A percentile compares a stretch with the other conserved stretches of the same genome.
These are phyloP conservation scores for Scylla paramamosain DNA, from an alignment of 1,140 invertebrate genomes.

Conservation along the genomic window DNA sequence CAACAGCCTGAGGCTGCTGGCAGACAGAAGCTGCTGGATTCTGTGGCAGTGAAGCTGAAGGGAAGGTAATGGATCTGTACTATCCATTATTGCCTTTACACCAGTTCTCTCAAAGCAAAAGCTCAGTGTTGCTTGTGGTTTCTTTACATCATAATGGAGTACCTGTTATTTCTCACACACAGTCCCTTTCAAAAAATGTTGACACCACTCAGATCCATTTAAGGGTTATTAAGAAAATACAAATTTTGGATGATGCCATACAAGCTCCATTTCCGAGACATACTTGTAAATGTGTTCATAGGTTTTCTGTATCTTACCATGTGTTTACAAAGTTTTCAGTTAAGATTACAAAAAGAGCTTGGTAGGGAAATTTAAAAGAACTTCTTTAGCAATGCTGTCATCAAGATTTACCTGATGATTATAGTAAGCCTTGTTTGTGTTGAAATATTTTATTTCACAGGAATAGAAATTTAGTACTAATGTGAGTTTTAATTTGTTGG, in stretches of 20 bases:
- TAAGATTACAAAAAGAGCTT: background rate
- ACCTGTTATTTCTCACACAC: background rate
- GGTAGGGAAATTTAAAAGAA: no score
- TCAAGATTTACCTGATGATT: background rate
- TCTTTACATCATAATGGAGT: background rate
- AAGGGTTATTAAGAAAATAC: background rate
- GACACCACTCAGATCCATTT: background rate
- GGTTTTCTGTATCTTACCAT: background rate
- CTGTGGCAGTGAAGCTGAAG: slow-evolving; percentile 54
- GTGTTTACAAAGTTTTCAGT: background rate
- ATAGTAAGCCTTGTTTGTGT: background rate
- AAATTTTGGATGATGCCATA: background rate
- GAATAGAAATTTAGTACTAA: background rate
- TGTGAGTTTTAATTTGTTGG: no score
- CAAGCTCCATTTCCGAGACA: background rate
- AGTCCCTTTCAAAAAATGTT: background rate
- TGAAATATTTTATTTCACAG: background rate
- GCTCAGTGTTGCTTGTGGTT: background rate
- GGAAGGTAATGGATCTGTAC: slow-evolving; percentile 54
- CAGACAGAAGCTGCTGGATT: slow-evolving; percentile 17
- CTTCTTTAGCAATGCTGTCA: background rate
- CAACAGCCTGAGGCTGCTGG: slow-evolving; percentile 31
- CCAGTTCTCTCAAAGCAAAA: background rate
- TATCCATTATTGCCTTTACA: background rate
- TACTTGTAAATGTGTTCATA: background rate